Evolutionary conservation across 2,797 vertebrate genomes (phyloP).

Genomic region (Diceros bicornis): DNA sequence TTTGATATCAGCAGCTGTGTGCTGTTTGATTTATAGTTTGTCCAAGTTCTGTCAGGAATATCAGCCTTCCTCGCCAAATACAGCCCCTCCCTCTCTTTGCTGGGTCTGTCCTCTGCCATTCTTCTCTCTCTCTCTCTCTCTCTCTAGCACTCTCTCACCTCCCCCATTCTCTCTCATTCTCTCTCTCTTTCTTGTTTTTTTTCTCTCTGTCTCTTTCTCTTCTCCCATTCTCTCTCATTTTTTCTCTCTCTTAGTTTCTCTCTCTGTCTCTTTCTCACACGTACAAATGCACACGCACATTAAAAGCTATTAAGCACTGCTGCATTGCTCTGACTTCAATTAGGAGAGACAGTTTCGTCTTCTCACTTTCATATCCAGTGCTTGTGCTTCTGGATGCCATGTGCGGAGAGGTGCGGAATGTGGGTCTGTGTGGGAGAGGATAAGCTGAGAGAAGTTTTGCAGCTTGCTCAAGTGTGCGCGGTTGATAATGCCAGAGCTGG

Average conservation of each 20-base stretch:
- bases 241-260: neutral
- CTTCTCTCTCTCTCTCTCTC: neutral
- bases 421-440: neutral
- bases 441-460: neutral
- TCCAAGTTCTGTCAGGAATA: constrained; percentile 79
- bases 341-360: constrained; percentile 65
- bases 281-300: neutral
- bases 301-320: constrained; percentile 70
- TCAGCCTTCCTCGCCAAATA: neutral
- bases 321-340: constrained; percentile 71
- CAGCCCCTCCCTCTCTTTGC: neutral
- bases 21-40: constrained; percentile 86
- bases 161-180: neutral
- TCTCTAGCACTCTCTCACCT: neutral
- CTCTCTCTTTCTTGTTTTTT: neutral
- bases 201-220: neutral
- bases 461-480: neutral
- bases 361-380: constrained; percentile 43
- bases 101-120: neutral
- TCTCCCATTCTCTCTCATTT: neutral
- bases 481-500: neutral
- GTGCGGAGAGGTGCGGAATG: fast-evolving
- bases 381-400: neutral
- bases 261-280: neutral
- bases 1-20: constrained; percentile 84